Percentiles rank a stretch among this genome's conserved stretches.
phyloP scores from a whole-genome alignment of 2,113 vertebrate species.

The Zosterops lateralis region DNA sequence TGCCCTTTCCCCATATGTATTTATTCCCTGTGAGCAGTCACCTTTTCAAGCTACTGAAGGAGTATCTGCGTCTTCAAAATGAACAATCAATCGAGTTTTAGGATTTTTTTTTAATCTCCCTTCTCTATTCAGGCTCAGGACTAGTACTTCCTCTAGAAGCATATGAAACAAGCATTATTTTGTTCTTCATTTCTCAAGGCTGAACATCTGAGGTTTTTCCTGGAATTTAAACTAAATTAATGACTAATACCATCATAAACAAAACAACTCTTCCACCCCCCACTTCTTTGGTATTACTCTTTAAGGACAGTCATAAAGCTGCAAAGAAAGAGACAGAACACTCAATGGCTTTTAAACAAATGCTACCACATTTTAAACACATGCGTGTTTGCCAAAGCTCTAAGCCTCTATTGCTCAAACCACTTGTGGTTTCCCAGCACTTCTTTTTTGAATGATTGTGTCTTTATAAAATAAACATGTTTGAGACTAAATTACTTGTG shows the following conservation, averaged over 20 bases:
- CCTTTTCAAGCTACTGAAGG: neutral
- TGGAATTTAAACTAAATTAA: slow-evolving; percentile 4
- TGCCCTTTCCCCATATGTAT: neutral
- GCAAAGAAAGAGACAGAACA: neutral
- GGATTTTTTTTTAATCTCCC: neutral
- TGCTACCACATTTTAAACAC: slow-evolving; percentile 41
- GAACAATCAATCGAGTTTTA: neutral
- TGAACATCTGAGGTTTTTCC: neutral
- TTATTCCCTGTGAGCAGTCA: accelerated
- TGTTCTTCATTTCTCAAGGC: neutral
- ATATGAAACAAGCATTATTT: neutral
- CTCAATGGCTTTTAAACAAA: slow-evolving; percentile 35
- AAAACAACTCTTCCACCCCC: neutral
- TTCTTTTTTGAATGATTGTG: slow-evolving; percentile 56
- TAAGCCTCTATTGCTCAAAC: slow-evolving; percentile 28
- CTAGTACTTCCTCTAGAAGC: neutral
- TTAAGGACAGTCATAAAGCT: neutral
- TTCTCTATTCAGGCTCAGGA: neutral
- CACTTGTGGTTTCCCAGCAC: slow-evolving; percentile 63
- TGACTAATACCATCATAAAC: neutral
- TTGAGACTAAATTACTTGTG: slow-evolving; percentile 24
- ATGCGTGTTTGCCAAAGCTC: neutral
- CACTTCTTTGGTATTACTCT: neutral
- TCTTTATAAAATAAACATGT: slow-evolving; percentile 67
- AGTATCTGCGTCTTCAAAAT: neutral